Base-by-base conservation (phyloP, 23 tunicate genomes). In the Botrylloides violaceus region DNA sequence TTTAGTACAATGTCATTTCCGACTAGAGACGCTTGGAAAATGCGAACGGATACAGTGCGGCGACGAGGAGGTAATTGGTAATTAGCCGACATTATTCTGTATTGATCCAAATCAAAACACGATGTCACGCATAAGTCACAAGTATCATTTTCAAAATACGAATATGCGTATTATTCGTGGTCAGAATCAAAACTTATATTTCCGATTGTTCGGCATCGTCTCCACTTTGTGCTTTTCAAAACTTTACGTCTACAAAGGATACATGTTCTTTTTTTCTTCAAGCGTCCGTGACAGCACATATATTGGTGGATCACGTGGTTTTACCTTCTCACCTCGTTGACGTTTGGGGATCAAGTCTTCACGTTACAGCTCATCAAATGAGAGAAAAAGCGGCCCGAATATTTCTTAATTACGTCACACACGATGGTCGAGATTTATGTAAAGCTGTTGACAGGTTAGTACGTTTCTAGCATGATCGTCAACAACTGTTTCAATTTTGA, bases 1-100 rank as follows among this genome's bases (percentile, higher is more conserved):
- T 37, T 75, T 23, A 70, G 79, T 15, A 79, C 84, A 58, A 81
- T 82, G 68, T 81, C 86, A 70, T 87, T 87, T 71, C 95, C 95
- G n/a, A 58, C 95, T 1, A 74, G 95, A 29, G 86, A 87, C 61
- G 58, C 95, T 59, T 87, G 95, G 95, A 87, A 87, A 37, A 80
- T 87, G 38, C 81, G 86, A 19, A 87, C 95, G 7, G 95, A 87
- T 76, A 80, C 86, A 29, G 82, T 87, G 24, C 60, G 85, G 32
- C 65, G 95, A 62, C 84, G 84, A 61, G 95, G 95, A 76, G 95
- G 95, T 87, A n/a, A n/a, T n/a, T 3, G 0, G 64, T 49, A 22
- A 49, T 19, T 49, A n/a, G n/a, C n/a, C n/a, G n/a, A n/a, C n/a
- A n/a, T n/a, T n/a, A n/a, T n/a, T n/a, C n/a, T n/a, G n/a, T n/a